phyloP scores from a whole-genome alignment of 2,888 invertebrate genomes.

The Parnassius orleans region DNA sequence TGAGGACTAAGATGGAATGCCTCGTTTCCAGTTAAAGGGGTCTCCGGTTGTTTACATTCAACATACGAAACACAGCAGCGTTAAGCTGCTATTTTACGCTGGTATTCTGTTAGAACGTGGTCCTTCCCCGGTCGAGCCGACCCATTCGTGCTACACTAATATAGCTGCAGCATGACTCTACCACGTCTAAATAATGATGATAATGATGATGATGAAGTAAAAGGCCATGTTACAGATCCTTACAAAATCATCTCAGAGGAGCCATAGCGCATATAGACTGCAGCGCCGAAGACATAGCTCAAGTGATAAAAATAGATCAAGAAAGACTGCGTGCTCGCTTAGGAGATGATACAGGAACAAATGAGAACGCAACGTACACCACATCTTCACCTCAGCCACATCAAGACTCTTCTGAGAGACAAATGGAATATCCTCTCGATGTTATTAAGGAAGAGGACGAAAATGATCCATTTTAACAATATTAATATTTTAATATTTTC shows the following conservation, averaged over 20 bases:
- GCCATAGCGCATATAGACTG: constrained; percentile 53
- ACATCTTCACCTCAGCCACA: neutral
- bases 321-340: constrained; percentile 48
- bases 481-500: too few species aligned
- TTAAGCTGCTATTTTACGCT: too few species aligned
- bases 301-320: constrained; percentile 55
- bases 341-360: constrained; percentile 37
- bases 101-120: too few species aligned
- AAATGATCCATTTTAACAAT: constrained; percentile 1
- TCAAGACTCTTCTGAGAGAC: constrained; percentile 1
- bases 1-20: too few species aligned
- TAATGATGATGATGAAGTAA: too few species aligned
- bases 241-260: constrained; percentile 49
- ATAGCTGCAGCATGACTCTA: too few species aligned
- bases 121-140: too few species aligned
- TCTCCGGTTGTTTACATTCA: too few species aligned
- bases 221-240: constrained; percentile 33
- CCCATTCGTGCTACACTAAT: too few species aligned
- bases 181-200: too few species aligned
- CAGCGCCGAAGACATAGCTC: constrained; percentile 50
- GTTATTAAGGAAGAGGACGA: constrained; percentile 55
- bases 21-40: too few species aligned
- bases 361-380: constrained; percentile 28
- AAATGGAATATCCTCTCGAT: constrained; percentile 38
- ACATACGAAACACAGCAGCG: too few species aligned